A percentile compares a stretch with the other conserved stretches of the same genome.
Evolutionary conservation across 2,113 vertebrate genomes (phyloP).

Genomic region (Chaetodon trifascialis): DNA sequence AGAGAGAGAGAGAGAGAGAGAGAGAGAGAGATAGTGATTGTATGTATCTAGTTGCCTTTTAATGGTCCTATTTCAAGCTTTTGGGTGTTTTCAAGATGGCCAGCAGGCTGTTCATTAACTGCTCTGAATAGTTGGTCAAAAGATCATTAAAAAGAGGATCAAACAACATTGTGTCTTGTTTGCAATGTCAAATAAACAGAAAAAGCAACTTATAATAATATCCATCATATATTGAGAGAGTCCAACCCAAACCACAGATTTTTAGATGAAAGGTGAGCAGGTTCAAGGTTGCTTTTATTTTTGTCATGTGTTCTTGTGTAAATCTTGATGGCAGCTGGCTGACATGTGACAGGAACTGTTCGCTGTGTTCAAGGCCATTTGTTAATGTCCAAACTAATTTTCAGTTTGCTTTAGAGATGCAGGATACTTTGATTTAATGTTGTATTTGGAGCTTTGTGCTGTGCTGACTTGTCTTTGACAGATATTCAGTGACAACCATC

Average conservation of each 20-base stretch:
- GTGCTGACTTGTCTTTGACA: too few species aligned
- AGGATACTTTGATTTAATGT: too few species aligned
- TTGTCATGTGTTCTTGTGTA: too few species aligned
- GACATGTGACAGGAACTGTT: too few species aligned
- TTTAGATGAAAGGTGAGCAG: background rate
- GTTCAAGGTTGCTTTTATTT: background rate
- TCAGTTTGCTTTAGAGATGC: too few species aligned
- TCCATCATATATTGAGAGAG: background rate
- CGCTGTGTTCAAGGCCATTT: too few species aligned
- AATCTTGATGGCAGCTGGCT: too few species aligned
- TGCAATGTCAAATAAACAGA: background rate
- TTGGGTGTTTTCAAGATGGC: background rate
- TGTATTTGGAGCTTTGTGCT: too few species aligned
- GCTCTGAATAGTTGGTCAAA: background rate
- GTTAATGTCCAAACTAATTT: too few species aligned
- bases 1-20: slow-evolving; percentile 8
- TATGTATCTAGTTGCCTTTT: background rate
- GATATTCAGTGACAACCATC: background rate
- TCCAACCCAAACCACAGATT: background rate
- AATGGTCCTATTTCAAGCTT: slow-evolving; percentile 17
- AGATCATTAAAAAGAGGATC: background rate
- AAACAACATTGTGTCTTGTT: background rate
- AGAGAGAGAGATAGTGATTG: background rate
- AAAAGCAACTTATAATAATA: background rate
- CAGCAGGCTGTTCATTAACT: background rate